Base-by-base conservation (phyloP, 2,113 vertebrate species). In the Donacobius atricapilla region DNA sequence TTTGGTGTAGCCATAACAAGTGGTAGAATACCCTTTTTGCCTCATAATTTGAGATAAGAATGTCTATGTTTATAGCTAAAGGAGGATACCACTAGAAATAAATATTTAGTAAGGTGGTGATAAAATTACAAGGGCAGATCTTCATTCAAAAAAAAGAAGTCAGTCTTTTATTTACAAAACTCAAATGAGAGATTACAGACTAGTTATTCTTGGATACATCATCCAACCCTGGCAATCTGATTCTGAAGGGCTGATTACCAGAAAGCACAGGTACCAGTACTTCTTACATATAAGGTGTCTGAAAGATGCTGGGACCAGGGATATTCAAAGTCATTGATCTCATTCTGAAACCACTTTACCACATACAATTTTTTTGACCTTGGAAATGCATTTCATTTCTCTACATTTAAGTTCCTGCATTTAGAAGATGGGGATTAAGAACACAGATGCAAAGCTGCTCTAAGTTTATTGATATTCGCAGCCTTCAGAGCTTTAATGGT, bases 21-120 rank as follows among this genome's bases (percentile, higher is more conserved):
- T 64, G 70, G 44, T 51, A 75, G 56, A 93, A 72, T 60, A 91
- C 60, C 45, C 22, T 21, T 90, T 85, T 72, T 85, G 53, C 82
- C 73, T 91, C 61, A 69, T 42, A 95, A 96, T 68, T 81, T 89
- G 53, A 95, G 77, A 93, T 93, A 56, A 89, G 69, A 91, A 64
- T 82, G 65, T 79, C 73, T 89, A 3, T 91, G 75, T 94, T 92
- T 89, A 81, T 31, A 94, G 48, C 39, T 87, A 82, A 82, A 82
- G 47, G 50, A 88, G 31, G 37, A 89, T 87, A 68, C 31, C 56
- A 40, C 56, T 92, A 84, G 73, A 87, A 91, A 72, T 85, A 94
- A 93, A 85, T 79, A 87, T 95, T 96, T 95, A 79, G 57, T 64
- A 57, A 75, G 40, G 40, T 68, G 57, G 28, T 83, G 51, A 87